Evolutionary conservation across 2,113 vertebrate genomes (phyloP).

Genomic region (Serilophus lunatus): DNA sequence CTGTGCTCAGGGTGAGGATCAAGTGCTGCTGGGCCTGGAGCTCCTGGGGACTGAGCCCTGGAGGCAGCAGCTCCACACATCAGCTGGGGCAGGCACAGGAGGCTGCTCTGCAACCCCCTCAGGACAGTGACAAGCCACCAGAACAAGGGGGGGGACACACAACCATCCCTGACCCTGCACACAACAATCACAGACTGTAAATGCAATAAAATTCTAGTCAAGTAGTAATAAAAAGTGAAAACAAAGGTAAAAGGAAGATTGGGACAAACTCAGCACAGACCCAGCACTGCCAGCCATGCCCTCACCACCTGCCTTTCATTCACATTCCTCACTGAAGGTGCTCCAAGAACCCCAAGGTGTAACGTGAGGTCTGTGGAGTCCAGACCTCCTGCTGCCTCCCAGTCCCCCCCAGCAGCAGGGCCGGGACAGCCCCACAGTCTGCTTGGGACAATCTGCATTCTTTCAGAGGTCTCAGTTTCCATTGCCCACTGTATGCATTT

Average conservation of each 20-base stretch:
- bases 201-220: neutral
- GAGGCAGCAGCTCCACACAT: too few relatives aligned
- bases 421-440: neutral
- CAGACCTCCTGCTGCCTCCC: neutral
- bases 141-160: rapidly evolving
- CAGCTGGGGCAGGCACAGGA: too few relatives aligned
- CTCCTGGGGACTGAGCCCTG: neutral
- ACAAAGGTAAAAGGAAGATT: neutral
- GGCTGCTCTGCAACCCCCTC: too few relatives aligned
- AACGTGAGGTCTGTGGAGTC: neutral
- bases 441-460: neutral
- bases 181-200: rapidly evolving
- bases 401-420: neutral
- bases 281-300: rapidly evolving
- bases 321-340: rapidly evolving
- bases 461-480: neutral
- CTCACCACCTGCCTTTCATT: neutral
- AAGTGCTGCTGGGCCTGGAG: neutral
- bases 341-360: neutral
- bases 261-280: neutral
- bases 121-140: too few relatives aligned
- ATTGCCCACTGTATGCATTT: neutral
- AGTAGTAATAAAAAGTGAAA: neutral
- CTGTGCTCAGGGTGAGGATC: neutral
- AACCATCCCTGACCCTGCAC: rapidly evolving